Evolutionary conservation across 2,113 vertebrate genomes (phyloP).

Genomic region (Pyxicephalus adspersus): DNA sequence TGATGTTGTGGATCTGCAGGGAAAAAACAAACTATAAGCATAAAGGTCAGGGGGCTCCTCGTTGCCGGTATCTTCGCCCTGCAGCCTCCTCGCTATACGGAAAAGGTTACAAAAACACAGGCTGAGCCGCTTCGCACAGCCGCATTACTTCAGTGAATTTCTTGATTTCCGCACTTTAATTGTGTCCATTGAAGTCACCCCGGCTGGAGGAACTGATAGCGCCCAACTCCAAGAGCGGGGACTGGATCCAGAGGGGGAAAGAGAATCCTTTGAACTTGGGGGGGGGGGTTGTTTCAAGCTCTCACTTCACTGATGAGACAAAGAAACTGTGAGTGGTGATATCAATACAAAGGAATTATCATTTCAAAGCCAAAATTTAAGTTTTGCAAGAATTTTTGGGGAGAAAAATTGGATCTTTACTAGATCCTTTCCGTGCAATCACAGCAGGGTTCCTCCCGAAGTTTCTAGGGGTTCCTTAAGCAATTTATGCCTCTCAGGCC

Average conservation of each 20-base stretch:
- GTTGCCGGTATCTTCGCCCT: background rate
- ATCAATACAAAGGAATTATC: too few relatives aligned
- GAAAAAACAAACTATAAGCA: background rate
- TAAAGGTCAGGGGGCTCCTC: background rate
- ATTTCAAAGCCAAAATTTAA: too few relatives aligned
- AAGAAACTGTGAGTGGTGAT: too few relatives aligned
- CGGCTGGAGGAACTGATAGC: conserved; percentile 32
- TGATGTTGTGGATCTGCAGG: background rate
- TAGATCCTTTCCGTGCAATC: too few relatives aligned
- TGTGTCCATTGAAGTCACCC: conserved; percentile 33
- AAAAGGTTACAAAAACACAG: background rate
- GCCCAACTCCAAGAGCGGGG: background rate
- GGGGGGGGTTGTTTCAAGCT: too few relatives aligned
- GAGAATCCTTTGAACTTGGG: background rate
- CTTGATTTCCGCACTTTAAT: conserved; percentile 29
- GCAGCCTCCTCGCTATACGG: background rate
- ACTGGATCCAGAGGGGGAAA: background rate
- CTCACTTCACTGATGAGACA: too few relatives aligned
- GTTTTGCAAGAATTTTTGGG: too few relatives aligned
- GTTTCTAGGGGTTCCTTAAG: too few relatives aligned
- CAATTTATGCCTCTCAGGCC: too few relatives aligned
- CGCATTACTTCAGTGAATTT: background rate
- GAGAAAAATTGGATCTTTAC: too few relatives aligned
- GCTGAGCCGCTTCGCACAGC: background rate
- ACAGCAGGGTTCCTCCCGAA: too few relatives aligned